These are phyloP conservation scores for Leuciscus waleckii DNA, from an alignment of 2,797 vertebrate species.

Conservation along the genomic window DNA sequence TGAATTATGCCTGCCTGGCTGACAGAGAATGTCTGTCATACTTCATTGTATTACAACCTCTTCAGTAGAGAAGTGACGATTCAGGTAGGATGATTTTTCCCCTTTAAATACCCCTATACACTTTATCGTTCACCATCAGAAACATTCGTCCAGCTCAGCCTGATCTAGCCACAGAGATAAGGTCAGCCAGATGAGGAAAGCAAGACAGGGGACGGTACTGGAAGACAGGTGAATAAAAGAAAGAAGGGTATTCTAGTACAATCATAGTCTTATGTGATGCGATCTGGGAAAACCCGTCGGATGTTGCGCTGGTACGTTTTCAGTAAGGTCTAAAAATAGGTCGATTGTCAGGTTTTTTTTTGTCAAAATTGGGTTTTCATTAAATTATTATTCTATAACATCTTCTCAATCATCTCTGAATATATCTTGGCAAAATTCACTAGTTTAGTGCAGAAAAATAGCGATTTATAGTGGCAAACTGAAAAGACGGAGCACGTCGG, in stretches of 20 bases:
- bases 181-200: conserved; percentile 8
- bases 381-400: no score
- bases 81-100: not conserved
- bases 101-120: conserved; percentile 18
- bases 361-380: no score
- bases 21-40: conserved; percentile 74
- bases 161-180: not conserved
- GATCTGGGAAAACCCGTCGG: no score
- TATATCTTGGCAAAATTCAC: no score
- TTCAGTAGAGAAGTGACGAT: not conserved
- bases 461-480: no score
- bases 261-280: not conserved
- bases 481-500: no score
- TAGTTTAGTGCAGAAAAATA: no score
- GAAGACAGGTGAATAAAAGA: conserved; percentile 15
- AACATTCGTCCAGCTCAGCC: not conserved
- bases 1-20: conserved; percentile 68
- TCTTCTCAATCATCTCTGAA: no score
- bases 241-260: not conserved
- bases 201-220: not conserved
- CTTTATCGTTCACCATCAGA: conserved; percentile 57
- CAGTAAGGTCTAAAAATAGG: no score
- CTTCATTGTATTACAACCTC: conserved; percentile 71
- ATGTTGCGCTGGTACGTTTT: no score
- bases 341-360: no score